Evolutionary conservation across 2,113 vertebrate species (phyloP).

Genomic region (Entosphenus tridentatus): DNA sequence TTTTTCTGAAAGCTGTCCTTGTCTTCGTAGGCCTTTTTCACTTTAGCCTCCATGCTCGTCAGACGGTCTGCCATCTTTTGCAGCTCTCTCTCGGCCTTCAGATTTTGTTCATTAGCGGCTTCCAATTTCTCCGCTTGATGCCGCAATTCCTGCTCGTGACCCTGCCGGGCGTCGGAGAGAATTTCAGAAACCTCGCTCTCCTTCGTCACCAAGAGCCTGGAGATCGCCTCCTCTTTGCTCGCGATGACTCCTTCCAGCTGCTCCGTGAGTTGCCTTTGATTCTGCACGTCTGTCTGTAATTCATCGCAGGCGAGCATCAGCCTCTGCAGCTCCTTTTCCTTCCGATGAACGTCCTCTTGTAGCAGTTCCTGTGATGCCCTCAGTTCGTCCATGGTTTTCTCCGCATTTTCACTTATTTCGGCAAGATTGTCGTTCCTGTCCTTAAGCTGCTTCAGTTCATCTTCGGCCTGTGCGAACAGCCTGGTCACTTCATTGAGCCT

Average conservation of each 20-base stretch:
- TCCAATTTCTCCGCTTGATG: constrained; percentile 32
- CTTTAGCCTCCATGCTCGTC: constrained; percentile 24
- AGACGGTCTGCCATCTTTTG: constrained; percentile 25
- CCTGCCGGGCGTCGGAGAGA: constrained; percentile 30
- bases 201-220: constrained; percentile 35
- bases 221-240: constrained; percentile 43
- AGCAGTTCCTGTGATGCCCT: constrained; percentile 25
- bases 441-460: constrained; percentile 23
- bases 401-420: constrained; percentile 26
- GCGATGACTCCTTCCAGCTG: constrained; percentile 40
- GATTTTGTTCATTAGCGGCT: constrained; percentile 23
- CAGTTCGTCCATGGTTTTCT: constrained; percentile 29
- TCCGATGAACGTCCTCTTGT: constrained; percentile 23
- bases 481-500: constrained; percentile 21
- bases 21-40: constrained; percentile 34
- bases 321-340: constrained; percentile 37
- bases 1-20: constrained; percentile 32
- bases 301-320: constrained; percentile 44
- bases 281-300: constrained; percentile 46
- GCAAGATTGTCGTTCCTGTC: constrained; percentile 27
- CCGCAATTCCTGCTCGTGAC: constrained; percentile 44
- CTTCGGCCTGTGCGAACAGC: constrained; percentile 19
- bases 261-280: constrained; percentile 39
- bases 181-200: constrained; percentile 50
- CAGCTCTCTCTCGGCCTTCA: constrained; percentile 35